Conservation (phyloP, 2,113 vertebrate species). For the Mesoclemmys tuberculata region DNA sequence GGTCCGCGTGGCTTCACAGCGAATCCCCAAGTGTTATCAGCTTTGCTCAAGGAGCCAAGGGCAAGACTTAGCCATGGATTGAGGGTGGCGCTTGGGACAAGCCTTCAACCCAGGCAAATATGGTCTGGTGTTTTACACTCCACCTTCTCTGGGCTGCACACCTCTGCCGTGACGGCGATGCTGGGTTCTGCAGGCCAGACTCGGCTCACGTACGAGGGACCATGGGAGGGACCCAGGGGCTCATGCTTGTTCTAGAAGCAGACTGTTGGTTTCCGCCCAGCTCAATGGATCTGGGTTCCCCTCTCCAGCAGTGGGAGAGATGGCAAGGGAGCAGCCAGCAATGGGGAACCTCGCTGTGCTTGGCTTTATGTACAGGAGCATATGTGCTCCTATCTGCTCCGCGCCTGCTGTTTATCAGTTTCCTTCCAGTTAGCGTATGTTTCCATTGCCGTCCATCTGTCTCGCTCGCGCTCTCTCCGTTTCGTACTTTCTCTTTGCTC, state of each 20-base stretch:
- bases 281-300: neutral
- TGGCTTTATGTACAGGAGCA: constrained; percentile 70
- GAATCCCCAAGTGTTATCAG: too few species aligned
- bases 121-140: neutral
- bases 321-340: neutral
- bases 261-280: too few species aligned
- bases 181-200: neutral
- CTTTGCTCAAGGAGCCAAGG: too few species aligned
- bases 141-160: neutral
- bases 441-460: constrained; percentile 81
- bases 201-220: neutral
- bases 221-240: neutral
- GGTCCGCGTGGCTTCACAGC: neutral
- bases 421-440: constrained; percentile 85
- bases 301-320: neutral
- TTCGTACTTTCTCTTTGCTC: neutral
- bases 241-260: neutral
- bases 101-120: neutral
- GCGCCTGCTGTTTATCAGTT: constrained; percentile 85
- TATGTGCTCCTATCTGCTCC: constrained; percentile 80
- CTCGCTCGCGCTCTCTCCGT: constrained; percentile 24
- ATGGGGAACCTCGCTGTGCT: neutral
- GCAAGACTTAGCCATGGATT: too few species aligned
- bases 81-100: neutral
- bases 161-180: too few species aligned